Conservation (phyloP, 2,113 vertebrate species). For the Malurus alboscapulatus region DNA sequence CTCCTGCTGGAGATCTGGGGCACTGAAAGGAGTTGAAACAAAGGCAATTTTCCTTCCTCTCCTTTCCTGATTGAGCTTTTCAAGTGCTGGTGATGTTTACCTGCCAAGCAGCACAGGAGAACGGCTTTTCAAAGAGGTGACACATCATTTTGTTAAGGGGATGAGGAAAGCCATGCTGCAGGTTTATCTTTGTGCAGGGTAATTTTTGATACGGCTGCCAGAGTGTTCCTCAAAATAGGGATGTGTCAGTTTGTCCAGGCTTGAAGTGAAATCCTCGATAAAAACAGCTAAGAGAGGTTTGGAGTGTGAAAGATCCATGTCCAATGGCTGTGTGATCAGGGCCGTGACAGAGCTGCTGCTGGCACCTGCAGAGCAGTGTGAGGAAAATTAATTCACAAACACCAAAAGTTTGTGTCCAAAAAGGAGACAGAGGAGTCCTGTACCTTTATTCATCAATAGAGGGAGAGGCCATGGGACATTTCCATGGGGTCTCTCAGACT, state of each 20-base stretch:
- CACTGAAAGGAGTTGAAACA: not conserved
- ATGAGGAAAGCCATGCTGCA: not conserved
- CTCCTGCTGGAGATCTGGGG: not conserved
- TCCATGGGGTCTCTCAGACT: no score
- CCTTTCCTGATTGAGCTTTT: not conserved
- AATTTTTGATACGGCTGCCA: not conserved
- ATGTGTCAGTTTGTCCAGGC: not conserved
- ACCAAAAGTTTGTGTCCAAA: no score
- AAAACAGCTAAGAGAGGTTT: not conserved
- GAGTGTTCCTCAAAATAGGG: not conserved
- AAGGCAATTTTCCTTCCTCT: not conserved
- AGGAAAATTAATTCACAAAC: no score
- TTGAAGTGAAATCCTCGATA: not conserved
- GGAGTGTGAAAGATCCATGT: not conserved
- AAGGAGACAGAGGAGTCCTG: no score
- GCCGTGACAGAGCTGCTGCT: not conserved
- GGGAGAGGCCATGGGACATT: no score
- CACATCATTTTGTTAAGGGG: not conserved
- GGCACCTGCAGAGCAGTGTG: not conserved
- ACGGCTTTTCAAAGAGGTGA: not conserved
- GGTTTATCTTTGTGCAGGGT: slow-evolving; percentile 20
- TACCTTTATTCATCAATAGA: no score
- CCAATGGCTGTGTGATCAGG: not conserved
- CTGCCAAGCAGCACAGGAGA: not conserved
- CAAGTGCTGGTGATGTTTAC: not conserved